A percentile compares a stretch with the other conserved stretches of the same genome.
phyloP scores from a whole-genome alignment of 2,888 invertebrate species.

The Tenthredo scrophulariae region DNA sequence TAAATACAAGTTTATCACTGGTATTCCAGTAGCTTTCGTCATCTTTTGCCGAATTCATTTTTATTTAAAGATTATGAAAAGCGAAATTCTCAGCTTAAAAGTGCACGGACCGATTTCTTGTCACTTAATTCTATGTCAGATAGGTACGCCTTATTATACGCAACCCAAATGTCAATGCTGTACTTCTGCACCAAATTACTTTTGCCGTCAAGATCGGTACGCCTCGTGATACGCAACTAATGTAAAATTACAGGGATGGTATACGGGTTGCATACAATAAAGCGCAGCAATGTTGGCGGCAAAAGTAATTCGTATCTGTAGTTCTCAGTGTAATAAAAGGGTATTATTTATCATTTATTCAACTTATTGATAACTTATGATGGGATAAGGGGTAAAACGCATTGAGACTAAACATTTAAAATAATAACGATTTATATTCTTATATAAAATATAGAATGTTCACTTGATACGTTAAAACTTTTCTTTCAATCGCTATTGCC shows the following conservation, averaged over 20 bases:
- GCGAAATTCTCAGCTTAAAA: neutral
- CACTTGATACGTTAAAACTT: slow-evolving; percentile 40
- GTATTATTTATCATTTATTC: too few relatives aligned
- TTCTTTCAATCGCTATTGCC: neutral
- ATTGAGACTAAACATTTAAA: slow-evolving; percentile 25
- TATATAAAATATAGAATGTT: slow-evolving; percentile 49
- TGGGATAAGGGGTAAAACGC: neutral
- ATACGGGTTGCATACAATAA: too few relatives aligned
- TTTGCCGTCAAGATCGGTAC: too few relatives aligned
- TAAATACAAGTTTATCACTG: slow-evolving; percentile 86
- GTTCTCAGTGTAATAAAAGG: too few relatives aligned
- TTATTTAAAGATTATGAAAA: neutral
- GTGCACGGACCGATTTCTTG: neutral
- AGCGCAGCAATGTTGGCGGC: too few relatives aligned
- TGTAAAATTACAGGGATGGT: too few relatives aligned
- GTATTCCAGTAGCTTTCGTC: slow-evolving; percentile 91
- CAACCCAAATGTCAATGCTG: neutral
- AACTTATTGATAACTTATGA: too few relatives aligned
- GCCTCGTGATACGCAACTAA: too few relatives aligned
- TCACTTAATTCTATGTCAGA: too few relatives aligned
- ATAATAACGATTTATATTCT: slow-evolving; percentile 48
- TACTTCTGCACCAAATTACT: too few relatives aligned
- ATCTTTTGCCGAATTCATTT: slow-evolving; percentile 75
- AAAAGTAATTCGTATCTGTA: too few relatives aligned
- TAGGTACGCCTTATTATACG: neutral